Percentiles rank a stretch among this genome's conserved stretches.
Evolutionary conservation across 1,140 invertebrate genomes (phyloP).

Genomic region (Matsumurasca onukii): DNA sequence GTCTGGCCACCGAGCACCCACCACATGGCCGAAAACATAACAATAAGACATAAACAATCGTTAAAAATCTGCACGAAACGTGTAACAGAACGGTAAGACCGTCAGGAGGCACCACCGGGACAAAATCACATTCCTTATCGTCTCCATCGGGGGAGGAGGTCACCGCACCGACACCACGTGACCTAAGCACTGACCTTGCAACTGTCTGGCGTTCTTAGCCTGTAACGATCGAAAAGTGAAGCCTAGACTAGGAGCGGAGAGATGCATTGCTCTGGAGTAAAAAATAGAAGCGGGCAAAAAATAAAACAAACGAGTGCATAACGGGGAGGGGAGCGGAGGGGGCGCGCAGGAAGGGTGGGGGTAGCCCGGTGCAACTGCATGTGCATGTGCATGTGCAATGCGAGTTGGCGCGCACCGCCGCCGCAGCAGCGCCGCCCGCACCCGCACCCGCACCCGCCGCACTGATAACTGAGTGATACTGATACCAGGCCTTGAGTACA

Average conservation of each 20-base stretch:
- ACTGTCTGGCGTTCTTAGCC: constrained; percentile 18
- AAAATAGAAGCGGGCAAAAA: constrained; percentile 29
- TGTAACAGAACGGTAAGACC: background rate
- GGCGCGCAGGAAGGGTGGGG: constrained; percentile 32
- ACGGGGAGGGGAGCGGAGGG: constrained; percentile 35
- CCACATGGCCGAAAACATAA: background rate
- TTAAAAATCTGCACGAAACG: background rate
- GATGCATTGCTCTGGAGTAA: constrained; percentile 22
- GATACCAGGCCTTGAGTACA: too few relatives aligned
- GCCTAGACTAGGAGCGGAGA: constrained; percentile 1
- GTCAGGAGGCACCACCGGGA: background rate
- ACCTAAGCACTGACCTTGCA: constrained; percentile 1
- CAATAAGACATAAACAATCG: background rate
- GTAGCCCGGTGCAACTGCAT: constrained; percentile 33
- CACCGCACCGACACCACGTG: background rate
- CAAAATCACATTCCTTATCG: background rate
- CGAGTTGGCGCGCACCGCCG: background rate
- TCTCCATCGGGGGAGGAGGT: background rate
- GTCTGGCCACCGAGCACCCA: background rate
- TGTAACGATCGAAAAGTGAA: constrained; percentile 27
- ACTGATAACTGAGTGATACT: too few relatives aligned
- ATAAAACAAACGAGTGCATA: constrained; percentile 32
- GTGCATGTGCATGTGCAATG: background rate
- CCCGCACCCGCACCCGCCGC: too few relatives aligned
- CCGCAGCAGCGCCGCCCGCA: background rate